phyloP scores from a whole-genome alignment of 2,888 invertebrate species.

The Metacarcinus magister region DNA sequence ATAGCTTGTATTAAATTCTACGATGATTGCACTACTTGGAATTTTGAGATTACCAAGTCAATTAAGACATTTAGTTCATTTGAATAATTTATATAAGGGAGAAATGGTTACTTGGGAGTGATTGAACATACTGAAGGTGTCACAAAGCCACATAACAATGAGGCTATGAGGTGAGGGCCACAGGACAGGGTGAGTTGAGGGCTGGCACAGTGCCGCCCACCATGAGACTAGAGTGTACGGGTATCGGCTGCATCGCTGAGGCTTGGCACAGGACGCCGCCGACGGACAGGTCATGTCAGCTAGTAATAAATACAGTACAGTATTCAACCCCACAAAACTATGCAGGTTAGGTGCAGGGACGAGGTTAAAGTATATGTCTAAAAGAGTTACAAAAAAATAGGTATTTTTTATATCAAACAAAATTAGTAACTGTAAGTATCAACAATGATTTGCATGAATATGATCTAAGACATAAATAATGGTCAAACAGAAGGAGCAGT shows the following conservation, averaged over 20 bases:
- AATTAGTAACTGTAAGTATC: constrained; percentile 18
- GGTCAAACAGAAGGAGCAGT: not conserved
- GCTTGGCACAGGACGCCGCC: not conserved
- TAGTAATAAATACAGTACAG: constrained; percentile 49
- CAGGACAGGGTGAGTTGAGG: constrained; percentile 10
- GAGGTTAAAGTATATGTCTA: constrained; percentile 10
- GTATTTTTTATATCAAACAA: constrained; percentile 1
- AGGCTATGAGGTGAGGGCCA: not conserved
- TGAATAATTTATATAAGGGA: not conserved
- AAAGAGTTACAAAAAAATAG: constrained; percentile 29
- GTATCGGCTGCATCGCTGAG: not conserved
- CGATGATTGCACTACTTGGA: not conserved
- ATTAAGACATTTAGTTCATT: not conserved
- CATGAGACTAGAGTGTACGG: constrained; percentile 41
- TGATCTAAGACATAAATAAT: constrained; percentile 38
- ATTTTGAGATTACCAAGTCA: not conserved
- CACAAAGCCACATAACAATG: not conserved
- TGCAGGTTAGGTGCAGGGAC: not conserved
- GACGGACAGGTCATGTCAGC: constrained; percentile 3
- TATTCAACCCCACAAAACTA: not conserved
- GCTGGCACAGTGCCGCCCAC: not conserved
- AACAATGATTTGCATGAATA: constrained; percentile 33
- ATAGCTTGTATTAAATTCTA: not conserved
- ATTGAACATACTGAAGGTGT: not conserved
- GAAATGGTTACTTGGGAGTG: not conserved